These are phyloP conservation scores for Labrus mixtus DNA, from an alignment of 2,113 vertebrate species.

Conservation along the genomic window DNA sequence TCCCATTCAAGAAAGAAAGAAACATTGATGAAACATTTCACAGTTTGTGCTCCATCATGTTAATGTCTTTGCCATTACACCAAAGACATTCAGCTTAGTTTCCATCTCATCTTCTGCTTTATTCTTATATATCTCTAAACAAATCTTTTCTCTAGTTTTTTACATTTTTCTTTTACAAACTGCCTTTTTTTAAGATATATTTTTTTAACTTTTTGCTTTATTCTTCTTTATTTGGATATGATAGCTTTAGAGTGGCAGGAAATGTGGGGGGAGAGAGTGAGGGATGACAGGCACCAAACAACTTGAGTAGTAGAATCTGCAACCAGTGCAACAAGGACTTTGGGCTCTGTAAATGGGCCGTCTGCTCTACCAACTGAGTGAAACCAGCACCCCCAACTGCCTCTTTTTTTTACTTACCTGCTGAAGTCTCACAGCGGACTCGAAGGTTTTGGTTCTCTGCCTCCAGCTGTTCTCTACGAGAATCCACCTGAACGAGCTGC, in stretches of 20 bases:
- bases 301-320: too few relatives aligned
- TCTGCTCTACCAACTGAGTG: too few relatives aligned
- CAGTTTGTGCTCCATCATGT: slow-evolving; percentile 9
- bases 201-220: too few relatives aligned
- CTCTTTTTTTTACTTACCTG: slow-evolving; percentile 77
- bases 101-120: not conserved
- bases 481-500: slow-evolving; percentile 84
- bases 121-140: not conserved
- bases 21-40: slow-evolving; percentile 25
- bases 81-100: not conserved
- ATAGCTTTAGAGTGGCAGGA: too few relatives aligned
- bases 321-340: too few relatives aligned
- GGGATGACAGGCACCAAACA: too few relatives aligned
- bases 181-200: too few relatives aligned
- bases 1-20: slow-evolving; percentile 25
- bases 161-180: too few relatives aligned
- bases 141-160: not conserved
- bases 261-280: too few relatives aligned
- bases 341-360: too few relatives aligned
- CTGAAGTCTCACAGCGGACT: slow-evolving; percentile 84
- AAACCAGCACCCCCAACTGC: too few relatives aligned
- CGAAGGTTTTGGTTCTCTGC: slow-evolving; percentile 82
- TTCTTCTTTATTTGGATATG: too few relatives aligned
- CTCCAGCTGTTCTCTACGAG: slow-evolving; percentile 89
- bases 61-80: not conserved